These are phyloP conservation scores for Tenthredo scrophulariae DNA, from an alignment of 2,888 invertebrate genomes.

Conservation along the genomic window DNA sequence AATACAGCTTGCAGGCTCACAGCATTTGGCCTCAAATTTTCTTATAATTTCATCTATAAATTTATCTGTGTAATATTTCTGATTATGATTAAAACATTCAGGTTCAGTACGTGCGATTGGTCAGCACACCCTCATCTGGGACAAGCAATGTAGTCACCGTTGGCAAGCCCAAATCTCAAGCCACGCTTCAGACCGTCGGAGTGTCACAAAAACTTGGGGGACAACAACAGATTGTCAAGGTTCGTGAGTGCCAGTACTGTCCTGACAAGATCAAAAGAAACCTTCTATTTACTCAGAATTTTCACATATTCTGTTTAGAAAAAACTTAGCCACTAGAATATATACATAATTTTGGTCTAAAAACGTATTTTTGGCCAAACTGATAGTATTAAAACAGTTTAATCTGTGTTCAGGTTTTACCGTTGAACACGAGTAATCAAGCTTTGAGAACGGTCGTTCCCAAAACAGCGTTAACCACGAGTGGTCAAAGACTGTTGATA, in stretches of 20 bases:
- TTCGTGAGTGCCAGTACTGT: conserved; percentile 56
- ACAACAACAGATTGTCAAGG: conserved; percentile 76
- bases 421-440: conserved; percentile 72
- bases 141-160: conserved; percentile 75
- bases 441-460: conserved; percentile 76
- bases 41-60: background rate
- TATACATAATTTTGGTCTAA: too few species aligned
- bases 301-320: too few species aligned
- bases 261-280: background rate
- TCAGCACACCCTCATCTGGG: conserved; percentile 80
- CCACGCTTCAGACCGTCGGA: conserved; percentile 72
- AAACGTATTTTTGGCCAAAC: background rate
- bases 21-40: background rate
- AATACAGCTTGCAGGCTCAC: background rate
- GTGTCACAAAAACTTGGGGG: conserved; percentile 73
- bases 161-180: conserved; percentile 73
- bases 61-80: conserved; percentile 2
- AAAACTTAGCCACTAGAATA: too few species aligned
- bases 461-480: conserved; percentile 71
- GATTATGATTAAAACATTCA: conserved; percentile 56
- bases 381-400: background rate
- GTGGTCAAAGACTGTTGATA: conserved; percentile 77
- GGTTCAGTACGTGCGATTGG: conserved; percentile 87
- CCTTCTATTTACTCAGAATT: too few species aligned
- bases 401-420: conserved; percentile 70